Percentiles rank a stretch among this genome's conserved stretches.
Evolutionary conservation across 2,797 vertebrate species (phyloP).

Genomic region (Odontamblyopus rebecca): DNA sequence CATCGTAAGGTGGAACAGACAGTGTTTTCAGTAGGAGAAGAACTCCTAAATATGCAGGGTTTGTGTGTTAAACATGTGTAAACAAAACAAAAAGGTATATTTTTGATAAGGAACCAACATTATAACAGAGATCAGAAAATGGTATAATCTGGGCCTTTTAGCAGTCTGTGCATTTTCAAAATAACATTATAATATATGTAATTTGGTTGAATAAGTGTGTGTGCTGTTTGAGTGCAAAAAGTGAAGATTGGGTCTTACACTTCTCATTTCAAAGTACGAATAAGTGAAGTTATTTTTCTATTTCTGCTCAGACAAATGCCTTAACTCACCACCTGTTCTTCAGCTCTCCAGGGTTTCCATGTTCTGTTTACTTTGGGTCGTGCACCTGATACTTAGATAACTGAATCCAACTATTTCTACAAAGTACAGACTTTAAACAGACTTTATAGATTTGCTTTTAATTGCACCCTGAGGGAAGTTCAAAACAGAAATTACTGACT

Average conservation of each 20-base stretch:
- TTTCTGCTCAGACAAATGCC: constrained; percentile 7
- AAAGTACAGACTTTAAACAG: background rate
- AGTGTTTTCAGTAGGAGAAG: too few relatives aligned
- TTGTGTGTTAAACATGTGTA: too few relatives aligned
- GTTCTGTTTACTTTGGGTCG: constrained; percentile 1
- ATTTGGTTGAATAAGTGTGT: background rate
- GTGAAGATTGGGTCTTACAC: constrained; percentile 29
- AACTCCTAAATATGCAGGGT: too few relatives aligned
- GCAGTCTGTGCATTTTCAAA: too few relatives aligned
- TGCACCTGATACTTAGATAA: constrained; percentile 34
- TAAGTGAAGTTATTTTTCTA: constrained; percentile 27
- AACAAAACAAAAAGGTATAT: too few relatives aligned
- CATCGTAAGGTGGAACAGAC: too few relatives aligned
- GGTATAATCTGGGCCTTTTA: too few relatives aligned
- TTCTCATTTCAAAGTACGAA: constrained; percentile 37
- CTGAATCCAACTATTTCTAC: background rate
- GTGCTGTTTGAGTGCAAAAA: constrained; percentile 10
- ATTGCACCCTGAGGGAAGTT: background rate
- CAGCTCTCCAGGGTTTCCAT: constrained; percentile 24
- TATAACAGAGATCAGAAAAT: too few relatives aligned
- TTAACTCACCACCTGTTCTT: constrained; percentile 44
- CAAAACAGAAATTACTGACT: background rate
- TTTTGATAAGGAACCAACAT: too few relatives aligned
- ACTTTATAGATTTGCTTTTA: background rate
- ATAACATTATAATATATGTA: background rate